Conservation (phyloP, 1,140 invertebrate species). For the Tetramorium parvispinum region DNA sequence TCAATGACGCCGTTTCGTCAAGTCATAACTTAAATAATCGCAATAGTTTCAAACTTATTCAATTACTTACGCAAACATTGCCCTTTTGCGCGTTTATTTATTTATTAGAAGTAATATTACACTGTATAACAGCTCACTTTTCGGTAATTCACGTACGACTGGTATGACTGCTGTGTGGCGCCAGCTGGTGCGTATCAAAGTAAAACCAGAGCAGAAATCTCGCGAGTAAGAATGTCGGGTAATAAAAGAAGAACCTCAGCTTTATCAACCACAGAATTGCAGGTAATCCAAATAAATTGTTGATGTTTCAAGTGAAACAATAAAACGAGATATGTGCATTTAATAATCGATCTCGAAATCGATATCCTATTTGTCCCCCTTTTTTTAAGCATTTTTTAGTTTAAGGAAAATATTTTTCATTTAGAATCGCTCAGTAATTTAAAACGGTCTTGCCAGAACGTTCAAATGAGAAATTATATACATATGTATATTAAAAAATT, state of each 20-base stretch:
- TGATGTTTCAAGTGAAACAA: background rate
- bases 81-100: background rate
- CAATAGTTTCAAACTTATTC: background rate
- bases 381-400: background rate
- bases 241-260: background rate
- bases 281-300: background rate
- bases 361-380: background rate
- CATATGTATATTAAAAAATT: background rate
- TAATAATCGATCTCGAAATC: background rate
- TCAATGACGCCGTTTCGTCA: background rate
- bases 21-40: background rate
- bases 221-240: background rate
- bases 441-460: background rate
- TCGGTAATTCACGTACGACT: background rate
- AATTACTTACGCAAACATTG: conserved; percentile 12
- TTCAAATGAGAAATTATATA: background rate
- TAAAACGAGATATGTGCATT: background rate
- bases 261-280: background rate
- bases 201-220: background rate
- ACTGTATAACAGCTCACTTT: background rate
- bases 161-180: background rate
- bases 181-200: background rate
- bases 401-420: background rate
- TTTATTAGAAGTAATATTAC: background rate
- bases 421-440: background rate